Evolutionary conservation across 2,888 invertebrate genomes (phyloP).

Genomic region (Nephrotoma appendiculata): DNA sequence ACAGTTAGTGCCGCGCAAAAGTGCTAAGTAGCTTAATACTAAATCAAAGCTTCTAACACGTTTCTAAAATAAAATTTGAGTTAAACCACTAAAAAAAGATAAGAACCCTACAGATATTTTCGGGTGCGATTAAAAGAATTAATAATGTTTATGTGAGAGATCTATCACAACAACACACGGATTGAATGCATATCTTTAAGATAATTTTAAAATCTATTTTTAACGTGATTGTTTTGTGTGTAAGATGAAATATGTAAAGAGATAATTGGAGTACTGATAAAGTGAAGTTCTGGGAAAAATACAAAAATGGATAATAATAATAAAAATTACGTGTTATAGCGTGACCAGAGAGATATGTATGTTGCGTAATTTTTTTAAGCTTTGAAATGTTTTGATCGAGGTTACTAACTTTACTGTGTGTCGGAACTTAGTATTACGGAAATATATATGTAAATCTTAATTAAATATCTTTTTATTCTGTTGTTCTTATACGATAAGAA

Average conservation of each 20-base stretch:
- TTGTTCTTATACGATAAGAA: too few relatives aligned
- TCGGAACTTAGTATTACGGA: too few relatives aligned
- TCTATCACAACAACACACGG: background rate
- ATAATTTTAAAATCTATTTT: background rate
- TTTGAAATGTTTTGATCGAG: too few relatives aligned
- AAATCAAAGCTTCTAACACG: too few relatives aligned
- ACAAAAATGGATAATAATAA: background rate
- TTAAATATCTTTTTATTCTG: too few relatives aligned
- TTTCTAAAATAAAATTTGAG: too few relatives aligned
- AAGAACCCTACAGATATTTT: background rate
- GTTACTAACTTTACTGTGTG: too few relatives aligned
- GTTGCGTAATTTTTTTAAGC: too few relatives aligned
- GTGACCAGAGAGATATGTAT: too few relatives aligned
- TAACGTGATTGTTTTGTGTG: background rate
- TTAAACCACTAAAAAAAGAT: background rate
- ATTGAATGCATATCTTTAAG: background rate
- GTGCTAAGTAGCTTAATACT: background rate
- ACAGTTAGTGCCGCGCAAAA: background rate
- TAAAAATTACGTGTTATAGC: too few relatives aligned
- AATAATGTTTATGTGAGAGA: background rate
- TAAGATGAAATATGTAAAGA: background rate
- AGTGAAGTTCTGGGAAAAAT: background rate
- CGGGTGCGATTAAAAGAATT: background rate
- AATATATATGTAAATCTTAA: too few relatives aligned
- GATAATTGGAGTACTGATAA: background rate